Conservation (phyloP, 2,888 invertebrate species). For the Pedicia rivosa region DNA sequence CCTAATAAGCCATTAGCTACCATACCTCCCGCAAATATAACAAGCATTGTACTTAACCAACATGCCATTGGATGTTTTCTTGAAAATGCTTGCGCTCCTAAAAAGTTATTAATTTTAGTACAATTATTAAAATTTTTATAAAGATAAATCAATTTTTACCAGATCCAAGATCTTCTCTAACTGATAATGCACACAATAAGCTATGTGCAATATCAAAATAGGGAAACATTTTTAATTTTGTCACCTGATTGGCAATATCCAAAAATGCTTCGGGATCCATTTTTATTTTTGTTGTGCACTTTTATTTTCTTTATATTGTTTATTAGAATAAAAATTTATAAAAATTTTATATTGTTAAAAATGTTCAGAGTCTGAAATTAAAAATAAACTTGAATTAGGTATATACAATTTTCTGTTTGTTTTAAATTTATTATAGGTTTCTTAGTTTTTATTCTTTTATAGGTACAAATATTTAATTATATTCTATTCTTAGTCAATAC, state of each 20-base stretch:
- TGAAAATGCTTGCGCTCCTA: slow-evolving; percentile 66
- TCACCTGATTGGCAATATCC: slow-evolving; percentile 97
- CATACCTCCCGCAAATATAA: slow-evolving; percentile 95
- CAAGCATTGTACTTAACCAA: slow-evolving; percentile 96
- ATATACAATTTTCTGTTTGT: too few species aligned
- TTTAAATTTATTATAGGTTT: too few species aligned
- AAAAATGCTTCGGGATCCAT: slow-evolving; percentile 96
- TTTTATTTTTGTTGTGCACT: slow-evolving; percentile 12
- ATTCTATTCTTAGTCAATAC: too few species aligned
- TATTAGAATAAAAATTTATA: background rate
- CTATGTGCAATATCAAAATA: slow-evolving; percentile 99
- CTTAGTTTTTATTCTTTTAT: too few species aligned
- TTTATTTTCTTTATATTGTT: background rate
- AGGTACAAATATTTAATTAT: too few species aligned
- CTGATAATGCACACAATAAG: slow-evolving; percentile 82
- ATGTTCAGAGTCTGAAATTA: too few species aligned
- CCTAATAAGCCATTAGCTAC: slow-evolving; percentile 89
- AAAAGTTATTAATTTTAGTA: slow-evolving; percentile 7
- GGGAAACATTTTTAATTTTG: slow-evolving; percentile 98
- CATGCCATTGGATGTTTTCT: slow-evolving; percentile 94
- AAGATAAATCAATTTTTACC: slow-evolving; percentile 40
- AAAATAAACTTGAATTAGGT: too few species aligned
- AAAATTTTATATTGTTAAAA: too few species aligned
- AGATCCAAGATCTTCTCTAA: slow-evolving; percentile 85
- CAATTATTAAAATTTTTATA: background rate